phyloP scores from a whole-genome alignment of 2,797 vertebrate species.

The Chrysocyon brachyurus region DNA sequence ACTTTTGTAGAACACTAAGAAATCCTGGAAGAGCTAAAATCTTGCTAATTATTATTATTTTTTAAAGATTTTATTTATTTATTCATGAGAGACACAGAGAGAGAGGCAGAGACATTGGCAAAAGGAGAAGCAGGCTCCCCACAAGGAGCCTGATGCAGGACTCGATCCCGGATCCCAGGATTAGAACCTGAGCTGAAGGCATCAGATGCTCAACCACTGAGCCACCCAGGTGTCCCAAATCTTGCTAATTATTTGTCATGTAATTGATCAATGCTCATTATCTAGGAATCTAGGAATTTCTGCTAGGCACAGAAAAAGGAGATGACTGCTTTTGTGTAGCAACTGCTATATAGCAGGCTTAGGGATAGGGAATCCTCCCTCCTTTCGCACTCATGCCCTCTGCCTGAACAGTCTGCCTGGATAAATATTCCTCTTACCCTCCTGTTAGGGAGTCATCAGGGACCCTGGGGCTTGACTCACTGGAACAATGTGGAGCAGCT shows the following conservation, averaged over 20 bases:
- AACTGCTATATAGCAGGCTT: background rate
- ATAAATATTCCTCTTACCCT: background rate
- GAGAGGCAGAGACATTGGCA: too few species aligned
- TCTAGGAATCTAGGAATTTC: background rate
- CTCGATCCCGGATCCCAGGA: too few species aligned
- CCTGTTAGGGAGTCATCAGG: background rate
- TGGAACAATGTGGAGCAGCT: background rate
- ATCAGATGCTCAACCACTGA: too few species aligned
- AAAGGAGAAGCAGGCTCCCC: too few species aligned
- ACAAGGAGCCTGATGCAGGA: too few species aligned
- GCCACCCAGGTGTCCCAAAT: background rate
- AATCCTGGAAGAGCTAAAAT: background rate
- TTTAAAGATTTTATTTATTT: too few species aligned
- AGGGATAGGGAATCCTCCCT: background rate
- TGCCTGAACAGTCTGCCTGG: background rate
- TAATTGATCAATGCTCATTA: background rate
- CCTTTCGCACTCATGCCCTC: background rate
- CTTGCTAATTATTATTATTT: background rate
- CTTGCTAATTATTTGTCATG: slow-evolving; percentile 16
- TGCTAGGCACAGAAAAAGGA: background rate
- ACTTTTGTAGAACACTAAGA: background rate
- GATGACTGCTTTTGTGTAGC: background rate
- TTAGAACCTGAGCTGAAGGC: too few species aligned
- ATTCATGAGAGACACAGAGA: too few species aligned
- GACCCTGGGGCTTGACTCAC: background rate